Evolutionary conservation across 2,888 invertebrate genomes (phyloP), one percentile per base, ranked within the genome.

Genomic region (Ophioninae sp.): DNA sequence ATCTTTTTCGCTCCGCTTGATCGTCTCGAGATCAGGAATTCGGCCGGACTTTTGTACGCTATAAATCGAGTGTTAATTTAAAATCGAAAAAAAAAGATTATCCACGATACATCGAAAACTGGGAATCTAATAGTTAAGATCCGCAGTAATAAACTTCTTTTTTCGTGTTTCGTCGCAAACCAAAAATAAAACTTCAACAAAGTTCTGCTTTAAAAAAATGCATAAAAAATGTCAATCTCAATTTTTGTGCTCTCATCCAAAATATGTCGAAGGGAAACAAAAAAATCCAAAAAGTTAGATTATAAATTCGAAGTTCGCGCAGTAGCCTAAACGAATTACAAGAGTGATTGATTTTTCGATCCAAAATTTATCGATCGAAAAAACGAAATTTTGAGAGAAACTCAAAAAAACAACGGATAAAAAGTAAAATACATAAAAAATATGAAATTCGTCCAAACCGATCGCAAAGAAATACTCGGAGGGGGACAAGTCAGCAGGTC

Each of bases 1-100:
- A 23, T 72, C 73, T 79, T 64, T 56, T 74, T 64, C 30, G 70
- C 75, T 79, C 72, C 76, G 62, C 62, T 72, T 59, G 39, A 79
- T 74, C 69, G 57, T 64, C 56, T 75, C 65, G 37, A 74, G 61
- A 81, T 78, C 83, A 70, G 56, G n/a, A 79, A 84, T 75, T 75
- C 81, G 69, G 57, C 77, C 68, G 44, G 76, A 57, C 68, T 70
- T 74, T 81, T 79, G 30, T 68, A 67, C 50, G 37, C 75, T 23
- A 76, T 59, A 59, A 61, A 77, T 69, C 61, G 68, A 44, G 6
- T 44, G 6, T 77, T 30, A 44, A 61, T 50, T 69, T 37, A 30
- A 61, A 30, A 7, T 8, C 41, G 7, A n/a, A 37, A 62, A 37
- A 56, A 74, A 50, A 23, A 61, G 17, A 23, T 37, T 44, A 23